A percentile compares a stretch with the other conserved stretches of the same genome.
Conservation (phyloP, 2,113 vertebrate species). For the Paradoxurus hermaphroditus region DNA sequence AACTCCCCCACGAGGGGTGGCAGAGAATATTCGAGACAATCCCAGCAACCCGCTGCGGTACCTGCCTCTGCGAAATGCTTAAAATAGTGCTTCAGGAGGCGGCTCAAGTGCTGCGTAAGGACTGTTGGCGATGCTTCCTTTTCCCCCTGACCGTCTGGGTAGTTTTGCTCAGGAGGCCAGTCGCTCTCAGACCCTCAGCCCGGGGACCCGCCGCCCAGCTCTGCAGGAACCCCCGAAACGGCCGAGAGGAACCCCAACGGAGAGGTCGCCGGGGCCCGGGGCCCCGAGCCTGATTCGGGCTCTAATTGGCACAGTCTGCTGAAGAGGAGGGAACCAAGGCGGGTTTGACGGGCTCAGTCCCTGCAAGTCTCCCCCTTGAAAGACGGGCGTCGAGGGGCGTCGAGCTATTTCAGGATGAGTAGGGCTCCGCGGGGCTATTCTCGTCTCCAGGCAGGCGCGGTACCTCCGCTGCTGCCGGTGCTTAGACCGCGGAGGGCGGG, state of each 20-base stretch:
- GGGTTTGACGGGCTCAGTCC: background rate
- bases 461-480: conserved; percentile 42
- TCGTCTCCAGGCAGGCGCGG: conserved; percentile 75
- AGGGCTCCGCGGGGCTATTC: background rate
- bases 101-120: background rate
- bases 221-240: background rate
- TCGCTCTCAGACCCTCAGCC: background rate
- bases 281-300: background rate
- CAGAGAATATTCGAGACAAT: background rate
- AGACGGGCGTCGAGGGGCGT: background rate
- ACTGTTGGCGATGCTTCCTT: background rate
- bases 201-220: background rate
- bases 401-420: conserved; percentile 28
- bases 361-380: background rate
- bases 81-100: background rate
- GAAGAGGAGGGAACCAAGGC: background rate
- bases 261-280: background rate
- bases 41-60: background rate
- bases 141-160: background rate
- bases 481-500: background rate
- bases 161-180: conserved; percentile 18
- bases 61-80: background rate
- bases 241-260: background rate
- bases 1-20: background rate
- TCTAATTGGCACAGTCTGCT: background rate